phyloP scores from a whole-genome alignment of 2,888 invertebrate genomes.

The Nowickia ferox region DNA sequence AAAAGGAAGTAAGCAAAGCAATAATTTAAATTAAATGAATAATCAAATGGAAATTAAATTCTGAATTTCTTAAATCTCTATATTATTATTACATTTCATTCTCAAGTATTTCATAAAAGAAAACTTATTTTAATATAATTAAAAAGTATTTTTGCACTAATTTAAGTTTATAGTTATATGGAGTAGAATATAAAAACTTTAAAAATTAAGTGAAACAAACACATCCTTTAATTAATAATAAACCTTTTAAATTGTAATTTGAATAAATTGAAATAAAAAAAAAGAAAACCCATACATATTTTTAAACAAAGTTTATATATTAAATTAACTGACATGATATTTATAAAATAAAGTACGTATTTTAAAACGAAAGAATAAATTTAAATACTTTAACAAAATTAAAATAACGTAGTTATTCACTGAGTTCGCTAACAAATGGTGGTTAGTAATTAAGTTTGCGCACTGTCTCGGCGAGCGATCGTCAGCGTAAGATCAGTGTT shows the following conservation, averaged over 20 bases:
- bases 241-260: slow-evolving; percentile 33
- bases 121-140: neutral
- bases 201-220: too few species aligned
- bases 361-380: slow-evolving; percentile 23
- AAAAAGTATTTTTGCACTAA: slow-evolving; percentile 8
- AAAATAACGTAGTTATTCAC: neutral
- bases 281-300: slow-evolving; percentile 58
- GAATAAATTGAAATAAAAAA: slow-evolving; percentile 7
- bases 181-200: too few species aligned
- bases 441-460: too few species aligned
- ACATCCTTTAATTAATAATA: neutral
- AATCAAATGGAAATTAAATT: slow-evolving; percentile 24
- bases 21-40: slow-evolving; percentile 47
- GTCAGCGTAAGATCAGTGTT: too few species aligned
- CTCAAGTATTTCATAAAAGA: neutral
- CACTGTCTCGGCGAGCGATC: too few species aligned
- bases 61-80: neutral
- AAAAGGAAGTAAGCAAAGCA: slow-evolving; percentile 56
- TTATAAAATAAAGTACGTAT: slow-evolving; percentile 36
- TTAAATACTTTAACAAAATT: slow-evolving; percentile 4
- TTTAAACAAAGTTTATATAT: slow-evolving; percentile 67
- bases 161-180: neutral
- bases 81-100: neutral
- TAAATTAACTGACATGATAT: slow-evolving; percentile 44
- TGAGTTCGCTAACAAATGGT: neutral